Base-by-base conservation (phyloP, 2,113 vertebrate species). In the Oncorhynchus mykiss region DNA sequence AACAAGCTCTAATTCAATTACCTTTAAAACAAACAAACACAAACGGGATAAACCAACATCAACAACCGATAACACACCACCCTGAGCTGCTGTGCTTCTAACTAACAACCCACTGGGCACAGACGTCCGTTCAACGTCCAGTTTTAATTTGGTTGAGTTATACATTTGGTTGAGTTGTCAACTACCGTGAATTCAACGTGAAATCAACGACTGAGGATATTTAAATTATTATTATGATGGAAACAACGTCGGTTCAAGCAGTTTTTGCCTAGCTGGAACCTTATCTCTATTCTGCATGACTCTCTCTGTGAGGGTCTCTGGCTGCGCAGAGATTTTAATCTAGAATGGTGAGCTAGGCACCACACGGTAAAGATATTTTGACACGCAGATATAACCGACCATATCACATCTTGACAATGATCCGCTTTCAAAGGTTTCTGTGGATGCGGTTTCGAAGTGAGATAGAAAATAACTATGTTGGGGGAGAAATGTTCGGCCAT, bases 301-400 rank as follows among this genome's bases (percentile, higher is more conserved):
- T 72, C 79, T 48, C 75, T 6, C 74, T 39, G 83, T 48, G 76
- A 71, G 71, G 78, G 71, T 48, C 77, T 78, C 39, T 39, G 39
- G 39, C 73, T 48, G 9, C 74, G 48, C 11, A 59, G 49, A 66
- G 80, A 83, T 79, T 69, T 70, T 72, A 75, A 78, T 81, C 78
- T 71, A 70, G 79, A 73, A 88, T 79, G 76, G 66, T 29, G 80
- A 87, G 57, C 84, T 72, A 70, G 18, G 76, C 34, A 54, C 14
- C 27, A 27, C 27, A 27, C 27, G 27, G 31, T 49, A 24, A 82
- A 80, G 85, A 87, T 60, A 3, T 60, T 20, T 20, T 60, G 20
- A 60, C 16, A 22, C n/a, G 0, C 59, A n/a, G 22, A 9, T 14
- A 7, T 60, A 60, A 60, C 14, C 11, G 14, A 22, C 14, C 18